Evolutionary conservation across 2,113 vertebrate species (phyloP), one percentile per base, ranked within the genome.

Genomic region (Periophthalmus modestus): DNA sequence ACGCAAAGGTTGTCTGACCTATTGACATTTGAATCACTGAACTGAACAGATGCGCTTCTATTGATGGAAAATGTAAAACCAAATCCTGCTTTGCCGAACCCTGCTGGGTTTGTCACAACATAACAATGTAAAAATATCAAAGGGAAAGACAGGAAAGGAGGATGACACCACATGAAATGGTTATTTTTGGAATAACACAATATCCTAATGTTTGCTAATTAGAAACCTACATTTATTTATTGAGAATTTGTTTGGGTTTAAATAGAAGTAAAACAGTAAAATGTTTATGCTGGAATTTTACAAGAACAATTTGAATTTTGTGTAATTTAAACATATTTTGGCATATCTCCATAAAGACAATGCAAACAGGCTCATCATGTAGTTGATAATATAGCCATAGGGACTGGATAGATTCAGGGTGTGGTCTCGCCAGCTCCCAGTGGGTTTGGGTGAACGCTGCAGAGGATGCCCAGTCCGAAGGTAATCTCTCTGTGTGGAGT

Each of bases 381-480:
- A 79, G 65, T 75, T 67, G 21, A 63, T 86, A 34, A 14, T 33
- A 4, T 18, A 81, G 48, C 46, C 69, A 63, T 81, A 86, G 73
- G 77, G 71, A 63, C 24, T 70, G 67, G 75, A 72, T 46, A 78
- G 68, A 70, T 71, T 23, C 71, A 80, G 72, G 52, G 69, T 68
- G 69, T 75, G 69, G 81, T 73, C 78, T 74, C 74, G 75, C 67
- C 79, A 83, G 68, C 83, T 86, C 73, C 71, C 78, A 23, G 19
- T 71, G 83, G 87, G 77, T 72, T 76, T 61, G 34, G 68, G 82
- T 59, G 73, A 87, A 77, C 43, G 61, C 81, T 87, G 77, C 83
- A 80, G 84, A 84, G 79, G 88, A 89, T 63, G 62, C 78, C 82
- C 67, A 82, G 77, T 66, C n/a, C 21, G 66, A 91, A 89, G 89